A percentile compares a stretch with the other conserved stretches of the same genome.
Evolutionary conservation across 1,140 invertebrate species (phyloP).

Genomic region (Aethina tumida): DNA sequence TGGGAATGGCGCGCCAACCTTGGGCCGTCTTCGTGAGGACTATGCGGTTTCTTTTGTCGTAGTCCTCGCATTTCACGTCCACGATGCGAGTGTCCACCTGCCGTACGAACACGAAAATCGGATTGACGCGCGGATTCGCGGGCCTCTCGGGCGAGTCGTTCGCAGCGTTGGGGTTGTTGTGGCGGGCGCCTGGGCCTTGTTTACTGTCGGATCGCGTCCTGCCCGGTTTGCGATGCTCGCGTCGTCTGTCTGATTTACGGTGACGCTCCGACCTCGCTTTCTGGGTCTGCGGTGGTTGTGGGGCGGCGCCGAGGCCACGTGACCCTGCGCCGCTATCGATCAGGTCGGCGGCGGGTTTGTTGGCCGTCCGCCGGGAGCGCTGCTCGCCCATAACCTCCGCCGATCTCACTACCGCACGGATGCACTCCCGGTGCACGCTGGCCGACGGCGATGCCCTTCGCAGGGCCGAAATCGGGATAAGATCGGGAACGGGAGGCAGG

Average conservation of each 20-base stretch:
- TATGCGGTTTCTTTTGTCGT: conserved; percentile 72
- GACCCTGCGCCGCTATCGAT: conserved; percentile 31
- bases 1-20: conserved; percentile 72
- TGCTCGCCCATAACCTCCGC: conserved; percentile 33
- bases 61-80: conserved; percentile 74
- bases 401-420: conserved; percentile 10
- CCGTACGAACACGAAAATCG: conserved; percentile 72
- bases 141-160: conserved; percentile 18
- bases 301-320: conserved; percentile 33
- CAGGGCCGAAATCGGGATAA: conserved; percentile 34
- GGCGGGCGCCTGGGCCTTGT: conserved; percentile 17
- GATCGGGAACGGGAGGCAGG: conserved; percentile 34
- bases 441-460: conserved; percentile 21
- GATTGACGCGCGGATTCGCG: conserved; percentile 53
- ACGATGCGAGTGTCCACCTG: conserved; percentile 66
- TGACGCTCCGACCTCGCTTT: conserved; percentile 29
- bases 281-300: conserved; percentile 28
- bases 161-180: conserved; percentile 9
- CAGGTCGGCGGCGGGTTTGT: conserved; percentile 28
- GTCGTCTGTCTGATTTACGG: conserved; percentile 36
- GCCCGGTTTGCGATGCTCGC: conserved; percentile 24
- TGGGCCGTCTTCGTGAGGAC: conserved; percentile 65
- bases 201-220: conserved; percentile 38
- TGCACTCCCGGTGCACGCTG: conserved; percentile 17
- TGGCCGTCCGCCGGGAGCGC: conserved; percentile 30